Conservation (phyloP, 92 coral and sea anemone species). For the Pocillopora meandrina region DNA sequence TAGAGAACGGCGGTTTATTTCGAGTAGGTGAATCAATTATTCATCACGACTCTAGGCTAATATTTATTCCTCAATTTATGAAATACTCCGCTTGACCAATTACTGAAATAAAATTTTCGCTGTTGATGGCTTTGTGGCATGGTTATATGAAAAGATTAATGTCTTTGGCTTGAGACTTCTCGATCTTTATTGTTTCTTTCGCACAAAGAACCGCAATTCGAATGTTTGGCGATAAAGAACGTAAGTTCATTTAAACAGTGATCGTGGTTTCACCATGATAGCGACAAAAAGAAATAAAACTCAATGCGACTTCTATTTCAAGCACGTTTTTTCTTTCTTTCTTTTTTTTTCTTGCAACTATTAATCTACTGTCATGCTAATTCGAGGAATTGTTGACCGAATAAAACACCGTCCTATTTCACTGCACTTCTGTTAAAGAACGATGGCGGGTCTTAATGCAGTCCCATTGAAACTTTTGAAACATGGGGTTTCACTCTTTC, state of each 20-base stretch:
- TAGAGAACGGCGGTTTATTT: slow-evolving; percentile 23
- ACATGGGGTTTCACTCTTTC: too few species aligned
- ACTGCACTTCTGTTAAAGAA: background rate
- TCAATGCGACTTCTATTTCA: slow-evolving; percentile 12
- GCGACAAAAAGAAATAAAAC: background rate
- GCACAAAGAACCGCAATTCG: background rate
- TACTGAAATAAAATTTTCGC: slow-evolving; percentile 15
- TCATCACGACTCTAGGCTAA: slow-evolving; percentile 23
- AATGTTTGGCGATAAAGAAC: background rate
- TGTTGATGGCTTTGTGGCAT: slow-evolving; percentile 8
- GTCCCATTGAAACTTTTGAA: too few species aligned
- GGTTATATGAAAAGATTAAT: background rate
- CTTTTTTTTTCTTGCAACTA: background rate
- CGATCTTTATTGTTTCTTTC: background rate
- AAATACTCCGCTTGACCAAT: slow-evolving; percentile 22
- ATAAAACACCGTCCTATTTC: background rate
- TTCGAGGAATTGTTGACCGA: slow-evolving; percentile 5
- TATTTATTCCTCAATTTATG: slow-evolving; percentile 23
- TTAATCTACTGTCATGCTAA: slow-evolving; percentile 26
- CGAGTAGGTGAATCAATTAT: slow-evolving; percentile 25
- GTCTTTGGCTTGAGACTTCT: background rate
- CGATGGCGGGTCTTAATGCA: background rate
- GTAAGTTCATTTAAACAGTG: too few species aligned
- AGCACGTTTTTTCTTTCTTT: background rate
- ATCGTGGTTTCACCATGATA: background rate